A percentile compares a stretch with the other conserved stretches of the same genome.
Evolutionary conservation across 2,888 invertebrate genomes (phyloP).

Genomic region (Athrips mouffetella): DNA sequence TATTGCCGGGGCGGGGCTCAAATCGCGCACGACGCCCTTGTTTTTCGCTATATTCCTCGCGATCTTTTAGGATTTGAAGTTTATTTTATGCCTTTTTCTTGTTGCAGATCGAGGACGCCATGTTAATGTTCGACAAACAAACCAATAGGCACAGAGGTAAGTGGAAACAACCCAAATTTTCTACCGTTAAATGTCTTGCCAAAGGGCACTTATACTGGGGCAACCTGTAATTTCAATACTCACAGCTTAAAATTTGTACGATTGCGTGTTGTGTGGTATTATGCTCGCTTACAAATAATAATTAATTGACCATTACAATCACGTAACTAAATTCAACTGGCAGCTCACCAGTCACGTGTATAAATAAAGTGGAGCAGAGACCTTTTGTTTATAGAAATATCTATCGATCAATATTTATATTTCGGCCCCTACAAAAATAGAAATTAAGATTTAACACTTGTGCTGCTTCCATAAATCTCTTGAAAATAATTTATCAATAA

Average conservation of each 20-base stretch:
- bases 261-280: constrained; percentile 32
- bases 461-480: constrained; percentile 11
- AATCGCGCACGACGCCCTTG: constrained; percentile 70
- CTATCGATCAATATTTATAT: not conserved
- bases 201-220: not conserved
- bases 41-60: constrained; percentile 64
- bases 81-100: constrained; percentile 62
- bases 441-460: constrained; percentile 6
- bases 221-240: constrained; percentile 26
- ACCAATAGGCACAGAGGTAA: constrained; percentile 99
- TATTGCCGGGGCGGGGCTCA: constrained; percentile 73
- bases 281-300: constrained; percentile 31
- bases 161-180: constrained; percentile 41
- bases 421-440: not conserved
- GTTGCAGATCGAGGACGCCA: constrained; percentile 99
- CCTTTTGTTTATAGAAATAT: constrained; percentile 2
- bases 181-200: not conserved
- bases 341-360: constrained; percentile 17
- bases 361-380: constrained; percentile 7
- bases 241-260: constrained; percentile 28
- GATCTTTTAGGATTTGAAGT: constrained; percentile 59
- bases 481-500: constrained; percentile 30
- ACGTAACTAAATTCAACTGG: constrained; percentile 24
- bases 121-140: constrained; percentile 99
- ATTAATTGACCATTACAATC: constrained; percentile 32